Conservation (phyloP, 2,888 invertebrate genomes). For the Eupithecia tripunctaria region DNA sequence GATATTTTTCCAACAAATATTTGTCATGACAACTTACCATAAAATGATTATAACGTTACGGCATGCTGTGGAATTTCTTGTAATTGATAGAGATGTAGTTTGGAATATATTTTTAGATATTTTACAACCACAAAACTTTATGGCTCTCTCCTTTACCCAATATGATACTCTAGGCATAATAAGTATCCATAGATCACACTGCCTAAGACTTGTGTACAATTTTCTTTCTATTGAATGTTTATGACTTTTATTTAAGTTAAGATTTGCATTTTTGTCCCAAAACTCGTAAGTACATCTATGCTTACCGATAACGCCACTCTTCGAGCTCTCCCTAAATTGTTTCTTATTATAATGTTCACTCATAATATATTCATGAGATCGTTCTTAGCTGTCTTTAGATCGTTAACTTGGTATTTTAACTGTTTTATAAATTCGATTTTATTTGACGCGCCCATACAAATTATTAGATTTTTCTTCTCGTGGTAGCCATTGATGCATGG, state of each 20-base stretch:
- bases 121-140: background rate
- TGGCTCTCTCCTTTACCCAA: background rate
- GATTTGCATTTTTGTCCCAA: slow-evolving; percentile 1
- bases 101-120: slow-evolving; percentile 15
- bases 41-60: slow-evolving; percentile 47
- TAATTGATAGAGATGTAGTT: slow-evolving; percentile 28
- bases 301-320: slow-evolving; percentile 25
- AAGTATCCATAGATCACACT: background rate
- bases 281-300: slow-evolving; percentile 9
- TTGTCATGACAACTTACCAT: slow-evolving; percentile 43
- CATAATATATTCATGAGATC: slow-evolving; percentile 74
- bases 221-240: background rate
- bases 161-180: background rate
- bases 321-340: slow-evolving; percentile 54
- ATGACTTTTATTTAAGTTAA: background rate
- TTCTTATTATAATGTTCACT: slow-evolving; percentile 66
- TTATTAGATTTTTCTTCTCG: slow-evolving; percentile 66
- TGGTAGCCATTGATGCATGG: slow-evolving; percentile 67
- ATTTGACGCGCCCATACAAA: slow-evolving; percentile 67
- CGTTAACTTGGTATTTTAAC: slow-evolving; percentile 70
- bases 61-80: slow-evolving; percentile 33
- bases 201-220: background rate
- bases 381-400: slow-evolving; percentile 68
- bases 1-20: slow-evolving; percentile 31
- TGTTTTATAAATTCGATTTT: slow-evolving; percentile 67